Evolutionary conservation across 2,888 invertebrate species (phyloP).

Genomic region (Caenorhabditis auriculariae): DNA sequence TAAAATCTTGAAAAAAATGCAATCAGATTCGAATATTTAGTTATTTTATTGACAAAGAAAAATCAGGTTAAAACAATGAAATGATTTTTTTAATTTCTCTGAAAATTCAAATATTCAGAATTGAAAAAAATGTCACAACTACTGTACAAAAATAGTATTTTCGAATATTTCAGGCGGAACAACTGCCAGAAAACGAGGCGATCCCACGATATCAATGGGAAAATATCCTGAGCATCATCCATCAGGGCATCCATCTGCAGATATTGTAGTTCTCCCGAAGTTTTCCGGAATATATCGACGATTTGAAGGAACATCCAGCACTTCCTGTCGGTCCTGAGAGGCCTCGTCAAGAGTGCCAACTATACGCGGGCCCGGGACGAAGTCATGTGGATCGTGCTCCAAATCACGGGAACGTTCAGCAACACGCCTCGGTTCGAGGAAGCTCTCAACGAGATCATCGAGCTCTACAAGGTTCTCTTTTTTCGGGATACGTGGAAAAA

Average conservation of each 20-base stretch:
- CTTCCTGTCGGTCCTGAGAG: slow-evolving; percentile 15
- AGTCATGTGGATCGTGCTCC: slow-evolving; percentile 96
- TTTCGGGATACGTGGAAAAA: no score
- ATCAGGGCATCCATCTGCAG: slow-evolving; percentile 16
- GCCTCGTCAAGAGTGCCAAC: slow-evolving; percentile 19
- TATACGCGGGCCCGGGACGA: slow-evolving; percentile 85
- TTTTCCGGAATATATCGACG: not conserved
- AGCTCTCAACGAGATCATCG: slow-evolving; percentile 17
- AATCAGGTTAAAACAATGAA: not conserved
- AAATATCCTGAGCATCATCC: slow-evolving; percentile 27
- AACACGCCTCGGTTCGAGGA: slow-evolving; percentile 67
- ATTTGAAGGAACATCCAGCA: slow-evolving; percentile 16
- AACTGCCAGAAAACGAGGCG: slow-evolving; percentile 21
- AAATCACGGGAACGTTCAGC: slow-evolving; percentile 94
- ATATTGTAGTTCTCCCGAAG: slow-evolving; percentile 8
- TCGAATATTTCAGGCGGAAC: slow-evolving; percentile 14
- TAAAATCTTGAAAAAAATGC: no score
- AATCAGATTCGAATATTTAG: no score
- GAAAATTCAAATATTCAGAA: not conserved
- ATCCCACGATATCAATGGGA: slow-evolving; percentile 45
- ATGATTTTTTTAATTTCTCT: not conserved
- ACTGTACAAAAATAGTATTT: no score
- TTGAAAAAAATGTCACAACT: not conserved
- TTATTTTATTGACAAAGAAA: not conserved
- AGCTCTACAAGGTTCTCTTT: slow-evolving; percentile 20